These are phyloP conservation scores for Ciconia boyciana DNA, from an alignment of 2,113 vertebrate species.

Conservation along the genomic window DNA sequence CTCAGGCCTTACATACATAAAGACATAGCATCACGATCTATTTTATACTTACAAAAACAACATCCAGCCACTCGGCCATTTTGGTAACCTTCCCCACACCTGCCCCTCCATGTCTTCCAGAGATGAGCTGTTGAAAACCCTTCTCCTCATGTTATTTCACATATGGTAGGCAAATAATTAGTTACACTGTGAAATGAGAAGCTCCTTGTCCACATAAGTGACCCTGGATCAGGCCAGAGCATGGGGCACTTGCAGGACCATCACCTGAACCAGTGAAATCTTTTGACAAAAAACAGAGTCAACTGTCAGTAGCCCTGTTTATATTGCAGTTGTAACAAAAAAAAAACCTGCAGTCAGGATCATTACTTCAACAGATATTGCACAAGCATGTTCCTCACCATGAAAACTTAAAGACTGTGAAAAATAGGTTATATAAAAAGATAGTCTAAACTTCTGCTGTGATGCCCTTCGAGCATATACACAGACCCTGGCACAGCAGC, in stretches of 20 bases:
- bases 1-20: not conserved
- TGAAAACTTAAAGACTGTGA: not conserved
- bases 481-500: not conserved
- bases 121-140: constrained; percentile 35
- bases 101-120: not conserved
- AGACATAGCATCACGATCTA: constrained; percentile 19
- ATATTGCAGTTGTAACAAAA: not conserved
- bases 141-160: not conserved
- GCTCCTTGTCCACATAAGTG: not conserved
- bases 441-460: not conserved
- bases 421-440: not conserved
- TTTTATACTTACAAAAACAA: constrained; percentile 30
- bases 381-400: not conserved
- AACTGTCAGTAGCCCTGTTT: not conserved
- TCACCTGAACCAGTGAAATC: not conserved
- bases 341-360: not conserved
- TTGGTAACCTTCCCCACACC: constrained; percentile 28
- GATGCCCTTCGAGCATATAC: not conserved
- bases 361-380: not conserved
- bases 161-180: not conserved
- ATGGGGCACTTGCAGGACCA: not conserved
- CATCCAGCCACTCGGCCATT: not conserved
- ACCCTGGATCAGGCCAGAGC: not conserved
- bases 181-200: not conserved
- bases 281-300: not conserved